Evolutionary conservation across 2,113 vertebrate species (phyloP), one percentile per base, ranked within the genome.

Genomic region (Tretioscincus oriximinensis): DNA sequence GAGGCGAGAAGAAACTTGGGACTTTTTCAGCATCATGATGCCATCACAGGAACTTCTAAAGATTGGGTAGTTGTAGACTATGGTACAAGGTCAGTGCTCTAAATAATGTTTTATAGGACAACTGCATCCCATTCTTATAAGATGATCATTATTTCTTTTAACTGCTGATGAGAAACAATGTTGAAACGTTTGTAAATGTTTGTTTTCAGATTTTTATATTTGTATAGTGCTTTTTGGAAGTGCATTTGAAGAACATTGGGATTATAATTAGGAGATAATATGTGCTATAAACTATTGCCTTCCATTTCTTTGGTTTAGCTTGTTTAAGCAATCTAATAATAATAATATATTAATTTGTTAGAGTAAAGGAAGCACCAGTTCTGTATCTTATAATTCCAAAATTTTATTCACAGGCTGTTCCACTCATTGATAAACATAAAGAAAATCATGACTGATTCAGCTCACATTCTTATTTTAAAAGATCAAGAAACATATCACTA

Each of bases 21-120:
- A 16, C 94, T 99, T 1, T 99, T 99, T 89, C 98, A 99, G 76
- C 98, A 99, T 85, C 98, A 99, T 20, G 98, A 99, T 64, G 98
- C 96, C 2, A 96, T 99, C 72, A 94, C 97, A n/a, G 98, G 98
- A 85, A 99, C 98, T 0, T 87, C 95, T 21, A 97, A 97, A 67
- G 97, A 98, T 24, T 96, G 95, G 86, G 98, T 99, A 4, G 96
- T 97, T 72, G 94, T 97, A 20, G 98, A 99, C 93, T 99, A 99
- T 77, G 98, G 98, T 49, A 98, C 93, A 81, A 98, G 97, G 98
- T 99, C 85, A 88, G 70, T 22, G n/a, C n/a, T 35, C 7, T 31
- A 67, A 45, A 10, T 49, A 6, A 69, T 49, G 12, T 18, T 26
- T 67, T 68, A 18, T 58, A 58, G 54, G 18, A 58, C 54, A 58